Evolutionary conservation across 1,140 invertebrate species (phyloP), one percentile per base, ranked within the genome.

Genomic region (Saccostrea glomerata): DNA sequence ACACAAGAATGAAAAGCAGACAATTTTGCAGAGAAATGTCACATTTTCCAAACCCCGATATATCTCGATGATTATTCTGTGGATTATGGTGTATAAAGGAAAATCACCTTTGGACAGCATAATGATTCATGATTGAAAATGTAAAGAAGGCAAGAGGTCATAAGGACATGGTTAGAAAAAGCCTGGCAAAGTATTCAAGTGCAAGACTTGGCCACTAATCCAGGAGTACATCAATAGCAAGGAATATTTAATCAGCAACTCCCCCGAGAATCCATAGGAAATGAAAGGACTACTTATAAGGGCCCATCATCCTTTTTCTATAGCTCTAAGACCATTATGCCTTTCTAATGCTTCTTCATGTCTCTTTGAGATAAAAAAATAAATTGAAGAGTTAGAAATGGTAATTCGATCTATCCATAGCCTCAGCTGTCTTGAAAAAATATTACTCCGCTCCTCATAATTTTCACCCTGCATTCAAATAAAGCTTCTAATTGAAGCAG

Each of bases 81-180:
- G 70, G 70, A 77, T 77, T 77, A 77, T 30, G 25, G 23, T 77
- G 70, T 77, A 77, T 77, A 77, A 77, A 77, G 30, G 70, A 77
- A 77, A 77, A 77, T 77, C 70, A 77, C 70, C 70, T 77, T 77
- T 77, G 25, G 70, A 77, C 70, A 36, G 70, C 12, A 77, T 77
- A 77, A 77, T 77, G 70, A 77, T 77, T 77, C 70, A 77, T 25
- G 25, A 77, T 77, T 77, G 70, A 77, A 77, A 77, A 77, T 77
- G 70, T 77, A 77, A 40, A 77, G 70, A 77, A 77, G 70, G 25
- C 70, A 77, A 25, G 70, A 77, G 70, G 70, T 77, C 70, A 77
- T 77, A 77, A 77, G 70, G 70, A 77, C 70, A 77, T 77, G 25
- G 70, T 36, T 77, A 77, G 30, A 77, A 73, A 77, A 77, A 25